These are phyloP conservation scores for Holothuria leucospilota DNA, from an alignment of 53 echinoderm and acorn worm genomes.

Conservation along the genomic window DNA sequence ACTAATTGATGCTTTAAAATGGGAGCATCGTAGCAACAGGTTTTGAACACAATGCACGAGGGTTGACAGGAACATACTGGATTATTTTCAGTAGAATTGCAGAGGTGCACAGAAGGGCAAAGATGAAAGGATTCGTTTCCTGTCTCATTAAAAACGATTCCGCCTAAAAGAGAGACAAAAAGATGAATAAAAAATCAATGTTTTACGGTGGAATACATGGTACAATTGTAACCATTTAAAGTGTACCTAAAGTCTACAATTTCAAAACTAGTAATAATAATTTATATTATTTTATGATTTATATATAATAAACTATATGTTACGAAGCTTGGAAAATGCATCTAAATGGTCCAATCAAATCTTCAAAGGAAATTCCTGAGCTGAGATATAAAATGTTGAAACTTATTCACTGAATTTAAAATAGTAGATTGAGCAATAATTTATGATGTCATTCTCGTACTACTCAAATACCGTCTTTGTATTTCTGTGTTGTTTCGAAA, in stretches of 20 bases:
- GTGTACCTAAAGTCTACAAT: too few relatives aligned
- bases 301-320: too few relatives aligned
- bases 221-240: neutral
- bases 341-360: too few relatives aligned
- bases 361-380: too few relatives aligned
- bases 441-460: too few relatives aligned
- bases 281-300: too few relatives aligned
- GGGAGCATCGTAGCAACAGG: conserved; percentile 15
- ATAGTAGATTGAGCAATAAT: too few relatives aligned
- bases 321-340: too few relatives aligned
- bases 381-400: too few relatives aligned
- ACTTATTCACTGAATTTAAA: too few relatives aligned
- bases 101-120: neutral
- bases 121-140: neutral
- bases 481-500: too few relatives aligned
- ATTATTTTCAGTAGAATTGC: neutral
- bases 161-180: neutral
- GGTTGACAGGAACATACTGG: conserved; percentile 20
- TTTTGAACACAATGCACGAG: neutral
- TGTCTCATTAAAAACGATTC: neutral
- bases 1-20: neutral
- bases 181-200: neutral
- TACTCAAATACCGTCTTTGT: too few relatives aligned
- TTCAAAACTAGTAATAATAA: neutral
- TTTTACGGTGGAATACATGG: neutral